Base-by-base conservation (phyloP, 2,888 invertebrate genomes). In the Pecten maximus region DNA sequence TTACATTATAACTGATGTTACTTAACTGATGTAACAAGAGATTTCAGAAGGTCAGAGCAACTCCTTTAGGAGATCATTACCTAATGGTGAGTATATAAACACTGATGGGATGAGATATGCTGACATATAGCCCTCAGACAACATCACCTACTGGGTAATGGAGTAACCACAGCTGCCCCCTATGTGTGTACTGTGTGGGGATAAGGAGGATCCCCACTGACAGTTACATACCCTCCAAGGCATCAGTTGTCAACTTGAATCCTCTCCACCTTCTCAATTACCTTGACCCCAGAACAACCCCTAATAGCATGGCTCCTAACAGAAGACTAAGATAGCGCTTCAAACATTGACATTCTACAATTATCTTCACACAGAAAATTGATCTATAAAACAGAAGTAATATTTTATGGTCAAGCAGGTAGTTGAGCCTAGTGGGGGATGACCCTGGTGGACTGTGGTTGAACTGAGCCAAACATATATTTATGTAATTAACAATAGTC, bases 321-420 rank as follows among this genome's bases (percentile, higher is more conserved):
- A 48, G 48, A 16, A 48, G 2, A 6, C 60, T 60, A 23, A 8
- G 23, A 60, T 4, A 50, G 44, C 8, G 6, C 50, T 50, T 3
- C 50, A 50, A 50, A 23, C 60, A 60, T 60, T 60, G 60, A 60
- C 60, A 16, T 60, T 60, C 60, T 60, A 60, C 60, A 60, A n/a
- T 6, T 60, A 60, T n/a, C 23, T 60, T 4, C 60, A 23, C 23
- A 60, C 60, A 23, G 23, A 60, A 16, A 48, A 6, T 44, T n/a
- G n/a, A n/a, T n/a, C n/a, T n/a, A n/a, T n/a, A n/a, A n/a, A n/a
- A n/a, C n/a, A n/a, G n/a, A n/a, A n/a, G n/a, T n/a, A n/a, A n/a
- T n/a, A n/a, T n/a, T n/a, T n/a, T n/a, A n/a, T n/a, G n/a, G n/a
- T n/a, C n/a, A n/a, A n/a, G n/a, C n/a, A n/a, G n/a, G n/a, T n/a